These are phyloP conservation scores for Pygmarrhopalites habei DNA, from an alignment of 1,140 invertebrate species.

Conservation along the genomic window DNA sequence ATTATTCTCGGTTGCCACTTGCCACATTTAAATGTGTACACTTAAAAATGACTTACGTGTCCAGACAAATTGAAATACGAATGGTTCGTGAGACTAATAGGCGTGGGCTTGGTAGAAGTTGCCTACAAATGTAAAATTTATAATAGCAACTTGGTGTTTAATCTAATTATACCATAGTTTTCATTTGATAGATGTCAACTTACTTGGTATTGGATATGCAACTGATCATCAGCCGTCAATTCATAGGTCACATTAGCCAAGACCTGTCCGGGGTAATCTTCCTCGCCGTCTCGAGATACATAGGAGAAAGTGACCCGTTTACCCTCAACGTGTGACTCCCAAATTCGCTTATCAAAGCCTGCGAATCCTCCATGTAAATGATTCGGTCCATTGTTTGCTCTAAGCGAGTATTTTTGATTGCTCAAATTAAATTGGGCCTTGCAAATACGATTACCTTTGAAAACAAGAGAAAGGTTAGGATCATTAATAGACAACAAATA, in stretches of 20 bases:
- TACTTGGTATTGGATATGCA: conserved; percentile 63
- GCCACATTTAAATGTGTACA: neutral
- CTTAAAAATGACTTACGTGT: conserved; percentile 49
- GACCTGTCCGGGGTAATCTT: conserved; percentile 77
- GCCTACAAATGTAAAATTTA: no score
- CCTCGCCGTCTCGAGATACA: conserved; percentile 68
- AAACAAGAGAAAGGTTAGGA: no score
- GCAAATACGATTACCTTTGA: conserved; percentile 78
- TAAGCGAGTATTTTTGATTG: conserved; percentile 59
- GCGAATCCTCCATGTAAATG: conserved; percentile 69
- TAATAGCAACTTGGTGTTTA: no score
- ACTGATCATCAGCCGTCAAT: conserved; percentile 61
- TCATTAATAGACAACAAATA: no score
- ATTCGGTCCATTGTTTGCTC: conserved; percentile 61
- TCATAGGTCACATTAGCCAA: conserved; percentile 60
- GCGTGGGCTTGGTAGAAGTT: conserved; percentile 65
- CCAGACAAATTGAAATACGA: conserved; percentile 90
- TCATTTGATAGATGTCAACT: no score
- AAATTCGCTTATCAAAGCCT: conserved; percentile 75
- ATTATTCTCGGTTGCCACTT: no score
- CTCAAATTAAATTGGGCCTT: conserved; percentile 62
- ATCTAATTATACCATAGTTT: no score
- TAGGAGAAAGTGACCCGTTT: conserved; percentile 58
- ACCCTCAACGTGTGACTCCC: conserved; percentile 44
- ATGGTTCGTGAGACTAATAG: conserved; percentile 87